Percentiles rank a stretch among this genome's conserved stretches.
These are phyloP conservation scores for Atrichornis clamosus DNA, from an alignment of 2,113 vertebrate species.

Conservation along the genomic window DNA sequence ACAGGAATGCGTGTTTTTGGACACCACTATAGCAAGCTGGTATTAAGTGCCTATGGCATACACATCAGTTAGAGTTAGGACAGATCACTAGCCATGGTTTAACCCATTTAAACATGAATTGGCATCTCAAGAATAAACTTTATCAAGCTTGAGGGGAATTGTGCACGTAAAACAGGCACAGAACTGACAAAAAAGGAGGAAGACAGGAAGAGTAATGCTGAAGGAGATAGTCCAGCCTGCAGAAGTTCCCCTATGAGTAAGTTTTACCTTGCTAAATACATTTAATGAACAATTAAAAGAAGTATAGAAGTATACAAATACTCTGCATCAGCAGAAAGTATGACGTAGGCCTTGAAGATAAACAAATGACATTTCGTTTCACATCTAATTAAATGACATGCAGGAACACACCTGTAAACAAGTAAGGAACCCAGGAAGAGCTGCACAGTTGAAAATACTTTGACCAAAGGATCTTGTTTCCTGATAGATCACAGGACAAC, in stretches of 20 bases:
- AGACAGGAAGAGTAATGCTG: neutral
- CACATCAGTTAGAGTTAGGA: neutral
- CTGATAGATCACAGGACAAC: neutral
- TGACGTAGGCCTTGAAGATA: neutral
- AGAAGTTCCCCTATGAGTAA: neutral
- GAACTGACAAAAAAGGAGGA: neutral
- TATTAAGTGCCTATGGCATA: neutral
- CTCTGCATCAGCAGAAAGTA: neutral
- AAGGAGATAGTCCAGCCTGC: neutral
- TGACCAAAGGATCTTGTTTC: neutral
- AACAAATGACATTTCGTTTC: neutral
- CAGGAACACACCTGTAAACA: neutral
- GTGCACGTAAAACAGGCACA: accelerated
- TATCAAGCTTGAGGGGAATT: neutral
- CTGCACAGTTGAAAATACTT: neutral
- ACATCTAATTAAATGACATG: neutral
- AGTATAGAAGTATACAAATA: neutral
- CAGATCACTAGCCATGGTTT: neutral
- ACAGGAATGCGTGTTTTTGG: neutral
- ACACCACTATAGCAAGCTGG: neutral
- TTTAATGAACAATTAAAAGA: neutral
- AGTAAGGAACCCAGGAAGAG: neutral
- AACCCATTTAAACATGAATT: neutral
- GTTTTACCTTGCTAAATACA: neutral
- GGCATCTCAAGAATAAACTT: neutral